Evolutionary conservation across 2,888 invertebrate genomes (phyloP).

Genomic region (Germaria angustata): DNA sequence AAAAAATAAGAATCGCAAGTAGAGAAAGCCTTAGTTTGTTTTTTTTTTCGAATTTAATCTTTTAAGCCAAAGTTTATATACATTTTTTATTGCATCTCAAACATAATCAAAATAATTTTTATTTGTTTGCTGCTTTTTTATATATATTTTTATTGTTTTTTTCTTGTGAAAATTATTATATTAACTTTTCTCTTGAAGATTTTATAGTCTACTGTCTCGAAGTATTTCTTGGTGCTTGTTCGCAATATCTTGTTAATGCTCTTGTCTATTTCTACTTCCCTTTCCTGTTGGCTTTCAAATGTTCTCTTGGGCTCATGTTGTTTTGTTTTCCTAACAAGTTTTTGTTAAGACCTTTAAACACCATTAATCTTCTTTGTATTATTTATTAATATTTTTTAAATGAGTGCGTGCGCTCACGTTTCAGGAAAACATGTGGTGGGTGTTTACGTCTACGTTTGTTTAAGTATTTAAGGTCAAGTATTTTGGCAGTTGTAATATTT

Average conservation of each 20-base stretch:
- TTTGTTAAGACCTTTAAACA: constrained; percentile 17
- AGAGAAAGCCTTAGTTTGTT: background rate
- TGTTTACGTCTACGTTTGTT: background rate
- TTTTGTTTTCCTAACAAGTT: background rate
- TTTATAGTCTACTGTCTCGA: background rate
- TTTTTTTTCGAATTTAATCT: background rate
- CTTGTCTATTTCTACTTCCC: background rate
- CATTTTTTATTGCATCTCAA: too few relatives aligned
- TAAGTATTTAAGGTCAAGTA: constrained; percentile 28
- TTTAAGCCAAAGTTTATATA: too few relatives aligned
- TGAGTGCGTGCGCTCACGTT: background rate
- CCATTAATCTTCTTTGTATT: constrained; percentile 58
- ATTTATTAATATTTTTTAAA: background rate
- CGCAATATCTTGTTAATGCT: background rate
- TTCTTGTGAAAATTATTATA: background rate
- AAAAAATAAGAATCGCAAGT: too few relatives aligned
- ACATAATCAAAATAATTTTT: too few relatives aligned
- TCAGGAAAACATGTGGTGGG: background rate
- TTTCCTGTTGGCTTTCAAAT: background rate
- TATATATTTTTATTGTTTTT: too few relatives aligned
- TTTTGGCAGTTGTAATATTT: constrained; percentile 27
- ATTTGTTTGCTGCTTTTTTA: too few relatives aligned
- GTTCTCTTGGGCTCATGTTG: background rate
- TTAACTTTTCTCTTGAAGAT: background rate
- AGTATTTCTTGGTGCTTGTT: background rate